These are phyloP conservation scores for Triplophysa dalaica DNA, from an alignment of 2,113 vertebrate genomes.

Conservation along the genomic window DNA sequence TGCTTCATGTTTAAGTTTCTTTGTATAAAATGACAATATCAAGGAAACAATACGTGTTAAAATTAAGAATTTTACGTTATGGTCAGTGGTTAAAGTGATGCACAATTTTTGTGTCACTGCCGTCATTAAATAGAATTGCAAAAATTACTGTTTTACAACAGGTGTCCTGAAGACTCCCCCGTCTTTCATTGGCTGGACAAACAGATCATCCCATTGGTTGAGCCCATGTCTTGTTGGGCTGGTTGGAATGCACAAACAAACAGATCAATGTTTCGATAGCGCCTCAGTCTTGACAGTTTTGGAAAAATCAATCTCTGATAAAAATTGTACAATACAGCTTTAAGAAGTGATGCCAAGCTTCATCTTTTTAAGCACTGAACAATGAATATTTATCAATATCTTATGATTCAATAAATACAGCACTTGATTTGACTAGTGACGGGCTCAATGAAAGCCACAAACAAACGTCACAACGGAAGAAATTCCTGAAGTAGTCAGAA, in stretches of 20 bases:
- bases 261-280: no score
- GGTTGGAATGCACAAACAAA: no score
- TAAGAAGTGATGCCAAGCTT: background rate
- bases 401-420: background rate
- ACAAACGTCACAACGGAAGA: slow-evolving; percentile 27
- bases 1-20: no score
- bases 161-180: no score
- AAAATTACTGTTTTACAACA: background rate
- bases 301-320: no score
- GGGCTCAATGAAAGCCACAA: slow-evolving; percentile 18
- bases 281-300: no score
- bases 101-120: background rate
- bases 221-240: no score
- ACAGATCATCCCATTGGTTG: no score
- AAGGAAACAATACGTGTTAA: no score
- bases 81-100: background rate
- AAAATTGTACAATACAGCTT: no score
- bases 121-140: background rate
- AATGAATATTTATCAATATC: background rate
- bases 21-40: no score
- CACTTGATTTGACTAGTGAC: slow-evolving; percentile 32
- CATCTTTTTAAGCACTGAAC: background rate
- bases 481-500: slow-evolving; percentile 18
- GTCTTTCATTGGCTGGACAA: no score
- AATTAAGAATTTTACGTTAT: background rate